Evolutionary conservation across 35 echinoderm and acorn worm genomes (phyloP), one percentile per base, ranked within the genome.

Genomic region (Stichopus chloronotus): DNA sequence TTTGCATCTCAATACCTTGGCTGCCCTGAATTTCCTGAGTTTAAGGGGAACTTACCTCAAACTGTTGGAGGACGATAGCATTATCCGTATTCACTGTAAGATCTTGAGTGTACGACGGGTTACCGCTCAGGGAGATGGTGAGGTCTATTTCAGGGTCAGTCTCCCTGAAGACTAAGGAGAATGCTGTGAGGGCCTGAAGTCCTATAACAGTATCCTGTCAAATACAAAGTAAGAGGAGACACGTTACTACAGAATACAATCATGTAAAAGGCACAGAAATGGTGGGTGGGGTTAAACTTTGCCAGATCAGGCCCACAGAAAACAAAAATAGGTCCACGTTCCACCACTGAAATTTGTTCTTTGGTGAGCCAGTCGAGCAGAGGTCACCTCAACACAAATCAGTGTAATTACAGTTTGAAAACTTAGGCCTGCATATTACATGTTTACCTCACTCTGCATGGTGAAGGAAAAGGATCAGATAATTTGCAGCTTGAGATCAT

Each of bases 171-270:
- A 55, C 16, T 20, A 78, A 54, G 8, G 96, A 92, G 55, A 94
- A 98, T 53, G 78, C 77, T 9, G 96, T 94, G 20, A 98, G 65
- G 52, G 96, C 96, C 83, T 95, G 93, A 25, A 98, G 93, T 72
- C 84, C 96, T 68, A 98, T 92, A 7, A 98, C 96, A 0, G 96
- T 98, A 80, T 98, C 96, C 96, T 98, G 59, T 52, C 11, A 76
- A 59, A 90, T 4, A 88, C 60, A 89, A 90, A 16, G 88, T 74
- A 53, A 11, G 79, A 91, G 19, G 9, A 84, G 16, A 84, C 58
- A 78, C 53, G 54, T 9, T 14, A 89, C 9, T 78, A 61, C 8
- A 10, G 4, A 61, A 10, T 8, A 10, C 8, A 61, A 14, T 61
- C 59, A 61, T 61, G 14, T 14, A 61, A 61, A 61, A 3, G 30